Conservation (phyloP, 2,888 invertebrate species). For the Tenodera sinensis region DNA sequence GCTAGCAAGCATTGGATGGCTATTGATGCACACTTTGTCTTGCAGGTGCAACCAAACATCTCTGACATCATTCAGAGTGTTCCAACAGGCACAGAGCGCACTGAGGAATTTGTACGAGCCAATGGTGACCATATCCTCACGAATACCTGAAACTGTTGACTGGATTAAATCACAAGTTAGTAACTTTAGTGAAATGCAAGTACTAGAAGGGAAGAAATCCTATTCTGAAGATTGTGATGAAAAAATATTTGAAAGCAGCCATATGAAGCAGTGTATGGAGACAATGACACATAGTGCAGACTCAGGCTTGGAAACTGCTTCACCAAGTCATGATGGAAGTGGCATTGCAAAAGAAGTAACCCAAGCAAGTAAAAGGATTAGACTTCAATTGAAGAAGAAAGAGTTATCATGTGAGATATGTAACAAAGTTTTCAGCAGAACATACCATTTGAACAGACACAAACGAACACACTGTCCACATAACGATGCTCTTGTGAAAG, state of each 20-base stretch:
- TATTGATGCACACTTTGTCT: constrained; percentile 23
- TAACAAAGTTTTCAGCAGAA: constrained; percentile 14
- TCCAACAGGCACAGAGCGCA: constrained; percentile 3
- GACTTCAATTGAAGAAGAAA: not conserved
- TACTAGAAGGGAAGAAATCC: not conserved
- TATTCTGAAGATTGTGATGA: constrained; percentile 9
- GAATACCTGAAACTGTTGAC: not conserved
- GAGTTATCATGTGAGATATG: constrained; percentile 12
- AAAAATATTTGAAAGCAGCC: not conserved
- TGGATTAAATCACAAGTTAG: not conserved
- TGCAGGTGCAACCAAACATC: constrained; percentile 20
- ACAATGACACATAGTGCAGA: not conserved
- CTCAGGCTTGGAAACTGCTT: not conserved
- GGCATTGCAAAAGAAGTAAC: not conserved
- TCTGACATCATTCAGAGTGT: constrained; percentile 8
- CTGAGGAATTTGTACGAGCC: constrained; percentile 9
- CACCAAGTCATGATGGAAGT: not conserved
- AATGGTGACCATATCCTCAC: constrained; percentile 5
- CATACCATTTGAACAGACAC: constrained; percentile 16
- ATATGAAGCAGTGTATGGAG: not conserved
- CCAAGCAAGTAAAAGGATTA: not conserved
- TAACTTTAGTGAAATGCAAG: not conserved
- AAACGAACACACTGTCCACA: constrained; percentile 6
- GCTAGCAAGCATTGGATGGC: not conserved
- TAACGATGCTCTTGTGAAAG: constrained; percentile 3